phyloP scores from a whole-genome alignment of 2,113 vertebrate genomes.

The Campylorhamphus procurvoides region DNA sequence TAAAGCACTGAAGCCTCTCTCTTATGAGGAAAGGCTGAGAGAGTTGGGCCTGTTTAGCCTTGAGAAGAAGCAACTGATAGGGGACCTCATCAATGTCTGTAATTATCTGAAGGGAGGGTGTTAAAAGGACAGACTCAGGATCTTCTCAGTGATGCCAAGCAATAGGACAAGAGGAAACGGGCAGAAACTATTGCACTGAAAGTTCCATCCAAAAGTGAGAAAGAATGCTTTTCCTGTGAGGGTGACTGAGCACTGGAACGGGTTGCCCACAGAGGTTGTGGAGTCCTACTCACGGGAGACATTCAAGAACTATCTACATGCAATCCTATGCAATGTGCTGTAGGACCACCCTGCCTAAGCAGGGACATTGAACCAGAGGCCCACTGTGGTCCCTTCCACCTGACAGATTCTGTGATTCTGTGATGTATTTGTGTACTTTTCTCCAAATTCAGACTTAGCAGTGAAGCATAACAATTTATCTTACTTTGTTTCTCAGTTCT shows the following conservation, averaged over 20 bases:
- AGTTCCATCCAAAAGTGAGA: background rate
- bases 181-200: background rate
- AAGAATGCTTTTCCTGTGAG: background rate
- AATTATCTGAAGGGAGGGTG: background rate
- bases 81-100: background rate
- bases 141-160: background rate
- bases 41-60: background rate
- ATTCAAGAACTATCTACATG: background rate
- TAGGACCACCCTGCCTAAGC: background rate
- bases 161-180: background rate
- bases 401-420: background rate
- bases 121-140: background rate
- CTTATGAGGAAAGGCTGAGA: background rate
- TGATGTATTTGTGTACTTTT: background rate
- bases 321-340: background rate
- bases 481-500: background rate
- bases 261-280: background rate
- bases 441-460: background rate
- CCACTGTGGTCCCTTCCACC: background rate
- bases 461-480: background rate
- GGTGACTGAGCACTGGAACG: background rate
- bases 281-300: background rate
- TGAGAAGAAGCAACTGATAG: background rate
- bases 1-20: background rate
- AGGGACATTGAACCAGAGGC: background rate